Conservation (phyloP, 2,888 invertebrate species). For the Drosophila paucipuncta region DNA sequence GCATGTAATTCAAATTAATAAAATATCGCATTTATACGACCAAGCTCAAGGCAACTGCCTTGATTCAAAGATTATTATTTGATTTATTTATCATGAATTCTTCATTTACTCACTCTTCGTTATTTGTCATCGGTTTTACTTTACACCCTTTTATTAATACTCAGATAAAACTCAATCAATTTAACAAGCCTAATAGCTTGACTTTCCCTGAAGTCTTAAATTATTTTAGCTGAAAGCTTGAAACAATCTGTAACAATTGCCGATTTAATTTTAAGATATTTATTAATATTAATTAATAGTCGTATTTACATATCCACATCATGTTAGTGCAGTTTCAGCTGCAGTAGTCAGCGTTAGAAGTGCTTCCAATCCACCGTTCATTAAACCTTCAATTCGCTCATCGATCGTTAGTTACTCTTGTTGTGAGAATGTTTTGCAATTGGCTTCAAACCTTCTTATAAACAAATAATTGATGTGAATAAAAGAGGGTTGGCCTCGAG, state of each 20-base stretch:
- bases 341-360: too few species aligned
- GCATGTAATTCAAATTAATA: slow-evolving; percentile 47
- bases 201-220: neutral
- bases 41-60: neutral
- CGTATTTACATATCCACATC: too few species aligned
- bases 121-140: neutral
- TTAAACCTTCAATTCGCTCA: too few species aligned
- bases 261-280: neutral
- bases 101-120: neutral
- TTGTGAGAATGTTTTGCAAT: too few species aligned
- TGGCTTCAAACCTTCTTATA: too few species aligned
- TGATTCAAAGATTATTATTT: neutral
- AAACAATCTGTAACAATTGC: neutral
- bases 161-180: neutral
- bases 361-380: too few species aligned
- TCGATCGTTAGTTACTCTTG: too few species aligned
- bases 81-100: neutral
- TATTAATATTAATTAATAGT: neutral
- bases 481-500: too few species aligned
- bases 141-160: neutral
- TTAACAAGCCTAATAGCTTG: neutral
- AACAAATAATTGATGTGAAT: too few species aligned
- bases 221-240: neutral
- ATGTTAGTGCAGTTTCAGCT: too few species aligned
- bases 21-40: slow-evolving; percentile 36